These are phyloP conservation scores for Dromaius novaehollandiae DNA, from an alignment of 2,113 vertebrate species.

Conservation along the genomic window DNA sequence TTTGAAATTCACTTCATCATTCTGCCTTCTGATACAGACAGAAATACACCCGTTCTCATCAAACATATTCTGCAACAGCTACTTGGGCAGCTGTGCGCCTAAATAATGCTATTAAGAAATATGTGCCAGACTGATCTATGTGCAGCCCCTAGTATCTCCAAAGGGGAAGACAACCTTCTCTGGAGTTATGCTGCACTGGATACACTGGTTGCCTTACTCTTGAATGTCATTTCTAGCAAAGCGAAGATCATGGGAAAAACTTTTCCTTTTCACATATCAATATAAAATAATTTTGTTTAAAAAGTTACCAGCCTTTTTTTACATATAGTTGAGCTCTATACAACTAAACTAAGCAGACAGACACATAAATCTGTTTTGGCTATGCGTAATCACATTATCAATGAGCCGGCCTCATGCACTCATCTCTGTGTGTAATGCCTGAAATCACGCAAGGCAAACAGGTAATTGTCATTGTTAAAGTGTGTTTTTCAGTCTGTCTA, in stretches of 20 bases:
- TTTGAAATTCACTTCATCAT: fast-evolving
- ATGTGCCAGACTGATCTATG: fast-evolving
- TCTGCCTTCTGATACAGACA: fast-evolving
- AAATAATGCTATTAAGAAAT: fast-evolving
- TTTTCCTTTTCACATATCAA: no score
- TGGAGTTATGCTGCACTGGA: fast-evolving
- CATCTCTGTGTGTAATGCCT: no score
- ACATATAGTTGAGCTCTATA: not conserved
- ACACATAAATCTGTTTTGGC: no score
- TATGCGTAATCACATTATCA: not conserved
- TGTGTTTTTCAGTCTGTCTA: no score
- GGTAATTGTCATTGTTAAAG: no score
- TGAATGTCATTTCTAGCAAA: not conserved
- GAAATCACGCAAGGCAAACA: no score
- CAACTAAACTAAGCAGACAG: fast-evolving
- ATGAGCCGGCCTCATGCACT: no score
- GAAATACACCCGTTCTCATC: not conserved
- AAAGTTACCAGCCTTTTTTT: no score
- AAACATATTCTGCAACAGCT: not conserved
- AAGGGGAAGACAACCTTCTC: fast-evolving
- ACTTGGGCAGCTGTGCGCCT: fast-evolving
- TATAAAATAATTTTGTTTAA: no score
- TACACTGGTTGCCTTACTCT: fast-evolving
- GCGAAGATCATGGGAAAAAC: no score
- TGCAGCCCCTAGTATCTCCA: fast-evolving